These are phyloP conservation scores for Sebastes goodei DNA, from an alignment of 2,797 vertebrate species.

Conservation along the genomic window DNA sequence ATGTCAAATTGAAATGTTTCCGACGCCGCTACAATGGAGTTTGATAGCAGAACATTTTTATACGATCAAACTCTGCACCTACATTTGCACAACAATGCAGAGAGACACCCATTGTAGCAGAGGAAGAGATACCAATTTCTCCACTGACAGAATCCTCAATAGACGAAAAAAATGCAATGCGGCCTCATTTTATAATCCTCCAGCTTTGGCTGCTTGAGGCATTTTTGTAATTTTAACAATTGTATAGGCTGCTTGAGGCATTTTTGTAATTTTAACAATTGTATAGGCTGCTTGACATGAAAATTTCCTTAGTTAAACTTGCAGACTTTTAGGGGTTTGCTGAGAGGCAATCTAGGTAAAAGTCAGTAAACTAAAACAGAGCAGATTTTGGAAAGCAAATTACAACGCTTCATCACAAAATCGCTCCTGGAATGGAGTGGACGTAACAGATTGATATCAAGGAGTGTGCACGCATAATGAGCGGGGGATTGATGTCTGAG, in stretches of 20 bases:
- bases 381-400: constrained; percentile 18
- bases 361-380: constrained; percentile 14
- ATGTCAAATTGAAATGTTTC: not conserved
- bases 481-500: constrained; percentile 27
- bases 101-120: not conserved
- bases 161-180: not conserved
- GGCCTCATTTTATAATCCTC: constrained; percentile 7
- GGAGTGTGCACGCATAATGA: constrained; percentile 35
- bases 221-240: not conserved
- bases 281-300: not conserved
- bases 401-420: constrained; percentile 47
- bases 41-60: not conserved
- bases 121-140: constrained; percentile 14
- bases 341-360: constrained; percentile 11
- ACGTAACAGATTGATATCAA: constrained; percentile 38
- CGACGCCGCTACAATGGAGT: not conserved
- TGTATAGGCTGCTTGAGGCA: not conserved
- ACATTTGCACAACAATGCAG: constrained; percentile 27
- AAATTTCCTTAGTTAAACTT: not conserved
- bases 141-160: not conserved
- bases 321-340: not conserved
- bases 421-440: constrained; percentile 26
- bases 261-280: not conserved
- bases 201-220: not conserved
- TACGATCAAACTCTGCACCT: not conserved